Percentiles rank a stretch among this genome's conserved stretches.
Conservation (phyloP, 2,888 invertebrate genomes). For the Lamellibrachia satsuma region DNA sequence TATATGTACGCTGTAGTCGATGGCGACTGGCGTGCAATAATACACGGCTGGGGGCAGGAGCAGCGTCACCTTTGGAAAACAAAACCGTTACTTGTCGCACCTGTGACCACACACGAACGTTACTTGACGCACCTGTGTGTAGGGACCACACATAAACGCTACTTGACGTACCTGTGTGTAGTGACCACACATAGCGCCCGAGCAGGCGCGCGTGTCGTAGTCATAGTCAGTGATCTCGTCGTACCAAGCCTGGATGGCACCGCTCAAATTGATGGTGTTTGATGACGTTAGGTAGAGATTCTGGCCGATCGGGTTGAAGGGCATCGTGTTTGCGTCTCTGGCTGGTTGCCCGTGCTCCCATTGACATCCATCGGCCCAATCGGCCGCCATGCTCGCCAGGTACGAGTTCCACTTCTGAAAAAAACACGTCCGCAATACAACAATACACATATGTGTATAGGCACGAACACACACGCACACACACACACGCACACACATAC, state of each 20-base stretch:
- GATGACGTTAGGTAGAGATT: conserved; percentile 24
- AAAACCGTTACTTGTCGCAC: neutral
- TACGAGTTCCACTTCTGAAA: conserved; percentile 21
- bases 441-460: neutral
- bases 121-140: neutral
- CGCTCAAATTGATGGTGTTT: neutral
- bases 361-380: conserved; percentile 23
- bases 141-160: neutral
- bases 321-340: neutral
- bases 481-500: too few species aligned
- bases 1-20: too few species aligned
- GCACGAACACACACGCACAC: neutral
- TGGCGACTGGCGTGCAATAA: too few species aligned
- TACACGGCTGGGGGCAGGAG: too few species aligned
- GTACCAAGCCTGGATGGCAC: conserved; percentile 25
- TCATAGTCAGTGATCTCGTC: conserved; percentile 18
- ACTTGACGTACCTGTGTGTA: conserved; percentile 22
- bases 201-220: conserved; percentile 20
- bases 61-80: neutral
- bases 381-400: conserved; percentile 26
- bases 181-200: conserved; percentile 22
- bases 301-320: conserved; percentile 19
- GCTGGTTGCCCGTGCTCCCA: conserved; percentile 23
- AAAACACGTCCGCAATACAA: neutral
- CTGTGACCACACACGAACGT: neutral